Conservation (phyloP, 2,113 vertebrate species). For the Stercorarius parasiticus region DNA sequence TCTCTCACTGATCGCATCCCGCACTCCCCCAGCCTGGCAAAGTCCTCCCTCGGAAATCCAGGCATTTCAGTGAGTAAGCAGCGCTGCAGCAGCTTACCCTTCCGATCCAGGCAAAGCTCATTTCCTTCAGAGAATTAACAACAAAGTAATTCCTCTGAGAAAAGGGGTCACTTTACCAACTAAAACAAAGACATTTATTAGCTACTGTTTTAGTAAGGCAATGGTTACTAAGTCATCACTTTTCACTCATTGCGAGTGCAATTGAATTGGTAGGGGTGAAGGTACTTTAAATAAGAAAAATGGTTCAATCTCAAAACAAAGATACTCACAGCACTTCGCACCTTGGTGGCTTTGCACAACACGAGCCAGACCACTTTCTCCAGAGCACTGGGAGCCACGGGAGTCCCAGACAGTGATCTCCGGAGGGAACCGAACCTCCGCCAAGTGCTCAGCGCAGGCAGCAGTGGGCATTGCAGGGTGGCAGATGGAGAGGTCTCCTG, state of each 20-base stretch:
- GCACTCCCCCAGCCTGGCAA: background rate
- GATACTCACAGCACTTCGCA: background rate
- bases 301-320: background rate
- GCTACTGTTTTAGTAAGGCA: background rate
- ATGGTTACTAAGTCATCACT: background rate
- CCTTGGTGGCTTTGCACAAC: background rate
- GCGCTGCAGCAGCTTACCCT: background rate
- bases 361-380: accelerated
- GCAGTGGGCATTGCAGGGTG: background rate
- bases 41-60: background rate
- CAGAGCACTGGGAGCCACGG: background rate
- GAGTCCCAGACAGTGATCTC: background rate
- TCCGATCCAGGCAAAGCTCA: background rate
- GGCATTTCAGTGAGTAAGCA: background rate
- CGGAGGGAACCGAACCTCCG: background rate
- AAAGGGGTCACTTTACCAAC: background rate
- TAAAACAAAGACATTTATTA: background rate
- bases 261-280: background rate
- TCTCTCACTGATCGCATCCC: background rate
- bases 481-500: background rate
- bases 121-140: background rate
- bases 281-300: background rate
- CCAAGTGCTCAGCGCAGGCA: accelerated
- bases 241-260: background rate
- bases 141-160: background rate